phyloP scores from a whole-genome alignment of 2,888 invertebrate species.

The Lepidochitona cinerea region DNA sequence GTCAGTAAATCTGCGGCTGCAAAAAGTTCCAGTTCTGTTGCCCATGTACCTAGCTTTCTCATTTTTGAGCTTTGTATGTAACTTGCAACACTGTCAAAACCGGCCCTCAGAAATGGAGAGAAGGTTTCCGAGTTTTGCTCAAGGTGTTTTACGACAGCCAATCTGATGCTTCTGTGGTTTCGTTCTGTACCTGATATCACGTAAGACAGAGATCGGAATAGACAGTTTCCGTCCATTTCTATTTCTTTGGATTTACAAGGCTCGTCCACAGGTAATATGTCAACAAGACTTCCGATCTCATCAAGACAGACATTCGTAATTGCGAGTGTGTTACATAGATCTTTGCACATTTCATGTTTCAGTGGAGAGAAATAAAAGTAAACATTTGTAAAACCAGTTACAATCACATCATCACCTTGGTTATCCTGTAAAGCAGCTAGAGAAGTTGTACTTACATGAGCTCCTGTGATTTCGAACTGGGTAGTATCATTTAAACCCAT shows the following conservation, averaged over 20 bases:
- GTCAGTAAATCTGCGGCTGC: not conserved
- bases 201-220: conserved; percentile 13
- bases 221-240: conserved; percentile 12
- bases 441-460: not conserved
- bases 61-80: conserved; percentile 5
- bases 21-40: not conserved
- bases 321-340: not conserved
- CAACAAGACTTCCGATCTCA: not conserved
- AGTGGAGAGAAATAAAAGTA: not conserved
- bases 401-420: not conserved
- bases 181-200: not conserved
- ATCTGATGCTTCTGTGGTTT: not conserved
- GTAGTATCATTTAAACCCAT: not conserved
- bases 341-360: not conserved
- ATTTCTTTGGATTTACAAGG: not conserved
- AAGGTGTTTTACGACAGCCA: not conserved
- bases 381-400: not conserved
- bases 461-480: not conserved
- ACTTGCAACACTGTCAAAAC: not conserved
- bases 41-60: not conserved
- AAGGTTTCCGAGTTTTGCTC: conserved; percentile 1
- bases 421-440: not conserved
- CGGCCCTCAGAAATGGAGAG: not conserved
- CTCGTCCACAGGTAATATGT: not conserved
- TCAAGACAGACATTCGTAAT: not conserved